Base-by-base conservation (phyloP, 2,113 vertebrate genomes). In the Casuarius casuarius region DNA sequence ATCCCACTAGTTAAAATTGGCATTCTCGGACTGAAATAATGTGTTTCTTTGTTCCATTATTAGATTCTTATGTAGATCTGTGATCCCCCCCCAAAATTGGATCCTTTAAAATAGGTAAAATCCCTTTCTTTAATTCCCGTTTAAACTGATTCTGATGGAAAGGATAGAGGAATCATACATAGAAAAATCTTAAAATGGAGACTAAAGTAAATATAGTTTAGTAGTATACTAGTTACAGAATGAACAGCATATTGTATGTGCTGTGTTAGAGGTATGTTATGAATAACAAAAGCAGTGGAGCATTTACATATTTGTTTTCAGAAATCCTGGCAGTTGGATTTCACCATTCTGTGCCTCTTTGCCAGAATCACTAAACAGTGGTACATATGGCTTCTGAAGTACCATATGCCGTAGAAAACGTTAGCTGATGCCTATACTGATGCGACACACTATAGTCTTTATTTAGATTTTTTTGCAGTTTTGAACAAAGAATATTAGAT, bases 371-470 rank as follows among this genome's bases (percentile, higher is more conserved):
- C 99, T 99, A 99, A 99, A 99, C 99, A 99, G 99, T 99, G 98
- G 98, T 99, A 98, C 99, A 99, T 99, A 99, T 99, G 99, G 99
- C 99, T 99, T 98, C 99, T 99, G 99, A 99, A 99, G 99, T 98
- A 99, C 99, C 99, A 99, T 99, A 99, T 99, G 99, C 99, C 99
- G 92, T 99, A 98, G 98, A 98, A 99, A 99, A 99, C 98, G 99
- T 98, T 99, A 99, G 98, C 98, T 98, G 98, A 98, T 99, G 98
- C 98, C 98, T 98, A 98, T 99, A 98, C 99, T 98, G 98, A 98
- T 99, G 98, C 98, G 97, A 98, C 98, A 97, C 97, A 82, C 97
- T 97, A 98, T 98, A 97, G 97, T 97, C 98, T 98, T 98, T 98
- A 98, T 98, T 98, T 98, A 98, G 98, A 97, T 97, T 98, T 98